Base-by-base conservation (phyloP, 2,113 vertebrate species). In the Peromyscus leucopus region DNA sequence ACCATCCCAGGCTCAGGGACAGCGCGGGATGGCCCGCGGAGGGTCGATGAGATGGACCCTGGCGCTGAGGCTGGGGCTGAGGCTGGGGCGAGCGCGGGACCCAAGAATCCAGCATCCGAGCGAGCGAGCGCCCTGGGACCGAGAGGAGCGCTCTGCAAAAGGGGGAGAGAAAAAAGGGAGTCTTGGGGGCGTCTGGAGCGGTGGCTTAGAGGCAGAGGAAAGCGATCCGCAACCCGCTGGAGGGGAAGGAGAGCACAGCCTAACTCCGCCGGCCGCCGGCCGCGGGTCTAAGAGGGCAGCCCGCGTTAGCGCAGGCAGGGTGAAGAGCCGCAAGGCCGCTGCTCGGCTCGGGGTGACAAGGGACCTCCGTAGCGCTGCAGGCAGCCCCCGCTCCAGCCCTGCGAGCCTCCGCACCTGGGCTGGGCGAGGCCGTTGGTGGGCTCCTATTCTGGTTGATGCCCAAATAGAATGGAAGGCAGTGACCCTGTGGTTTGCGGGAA, bases 261-360 rank as follows among this genome's bases (percentile, higher is more conserved):
- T 39, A 82, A 48, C 61, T 63, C 76, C n/a, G 0, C 26, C 46
- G 46, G 46, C 9, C 2, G 24, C n/a, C n/a, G 0, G 31, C 9
- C 2, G 15, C n/a, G 57, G n/a, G 24, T 42, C 24, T 42, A 63
- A n/a, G 39, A n/a, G 13, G 0, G 0, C 17, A 74, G 59, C 42
- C n/a, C 9, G 5, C 80, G 17, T 51, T 55, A 0, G 78, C 33
- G 85, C 46, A 7, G 31, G 3, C 39, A 69, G 0, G 26, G 8
- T 1, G 55, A 2, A 2, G 28, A 19, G 80, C 15, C 4, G 24
- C 24, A 28, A 39, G n/a, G 82, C 82, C n/a, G 59, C 59, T 17
- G 24, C 59, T 84, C 7, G 59, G 59, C 59, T 84, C 82, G 9
- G n/a, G 82, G 82, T 46, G 82, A 63, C 24, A 2, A 28, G 80